Evolutionary conservation across 2,113 vertebrate genomes (phyloP), one percentile per base, ranked within the genome.

Genomic region (Gallinago paraguaiae): DNA sequence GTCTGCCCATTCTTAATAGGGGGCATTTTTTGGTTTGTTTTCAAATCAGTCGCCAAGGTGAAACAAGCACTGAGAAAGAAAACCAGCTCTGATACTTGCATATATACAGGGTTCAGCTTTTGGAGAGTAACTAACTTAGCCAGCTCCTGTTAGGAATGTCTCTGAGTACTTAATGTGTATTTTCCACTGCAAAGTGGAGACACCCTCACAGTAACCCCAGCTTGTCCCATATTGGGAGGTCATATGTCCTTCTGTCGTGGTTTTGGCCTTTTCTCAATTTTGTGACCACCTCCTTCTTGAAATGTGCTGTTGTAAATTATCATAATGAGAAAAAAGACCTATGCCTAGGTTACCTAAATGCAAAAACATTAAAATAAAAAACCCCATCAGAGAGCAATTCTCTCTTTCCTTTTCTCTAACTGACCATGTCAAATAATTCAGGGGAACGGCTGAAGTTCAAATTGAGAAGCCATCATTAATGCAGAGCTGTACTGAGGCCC

Each of bases 321-420:
- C 10, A 18, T 6, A 23, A 39, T 7, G 14, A 80, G 67, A 76
- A 80, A 39, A 51, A 19, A 82, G 28, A 56, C 35, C 53, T 30
- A 20, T 10, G 4, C 35, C 17, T 45, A 67, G 35, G 33, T 41
- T 61, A 37, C 14, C 19, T 53, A 45, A 84, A 74, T 20, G 10
- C 6, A 72, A 51, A 75, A 75, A n/a, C 57, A 33, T 5, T 3
- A 10, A 60, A 83, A 46, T 12, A 17, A 60, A 37, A 22, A 6
- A 0, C 6, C 6, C 8, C 20, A 15, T 8, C 16, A 22, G 25
- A 60, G 1, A n/a, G n/a, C 31, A 48, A 24, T 39, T 43, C 16
- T n/a, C 25, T 31, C 31, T 61, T 23, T 41, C 9, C 24, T 68
- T 67, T 94, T 81, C 60, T 92, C n/a, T 39, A 56, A 11, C 7